phyloP scores from a whole-genome alignment of 35 echinoderm and acorn worm species.

The Anneissia japonica region DNA sequence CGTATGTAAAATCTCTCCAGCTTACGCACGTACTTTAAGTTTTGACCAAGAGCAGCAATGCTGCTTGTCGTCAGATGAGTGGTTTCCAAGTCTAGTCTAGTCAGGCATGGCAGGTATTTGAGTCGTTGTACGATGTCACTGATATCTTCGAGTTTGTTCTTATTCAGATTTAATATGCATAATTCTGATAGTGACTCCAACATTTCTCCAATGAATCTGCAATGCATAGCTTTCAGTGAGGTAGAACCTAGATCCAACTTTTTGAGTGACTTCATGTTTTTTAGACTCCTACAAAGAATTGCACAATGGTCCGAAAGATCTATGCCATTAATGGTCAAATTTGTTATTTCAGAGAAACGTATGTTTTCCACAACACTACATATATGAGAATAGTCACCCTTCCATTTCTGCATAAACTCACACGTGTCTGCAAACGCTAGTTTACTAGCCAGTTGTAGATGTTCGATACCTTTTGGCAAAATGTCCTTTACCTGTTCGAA shows the following conservation, averaged over 20 bases:
- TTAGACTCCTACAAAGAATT: background rate
- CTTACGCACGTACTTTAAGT: background rate
- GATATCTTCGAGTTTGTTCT: background rate
- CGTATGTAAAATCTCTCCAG: background rate
- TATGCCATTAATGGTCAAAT: background rate
- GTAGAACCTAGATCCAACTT: background rate
- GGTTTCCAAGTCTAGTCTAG: background rate
- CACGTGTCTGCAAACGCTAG: background rate
- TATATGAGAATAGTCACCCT: background rate
- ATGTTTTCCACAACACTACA: background rate
- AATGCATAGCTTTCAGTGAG: background rate
- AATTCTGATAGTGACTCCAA: background rate
- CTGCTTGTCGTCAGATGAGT: background rate
- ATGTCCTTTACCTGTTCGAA: background rate
- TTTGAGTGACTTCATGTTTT: background rate
- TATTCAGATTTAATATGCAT: background rate
- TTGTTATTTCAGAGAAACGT: background rate
- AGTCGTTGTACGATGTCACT: background rate
- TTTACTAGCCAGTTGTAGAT: background rate
- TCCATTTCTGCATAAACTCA: background rate
- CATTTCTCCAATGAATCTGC: background rate
- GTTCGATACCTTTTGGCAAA: background rate
- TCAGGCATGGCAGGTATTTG: background rate
- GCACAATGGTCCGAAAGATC: background rate
- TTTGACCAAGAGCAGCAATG: background rate